Conservation (phyloP, 2,797 vertebrate genomes). For the Brotula barbata region DNA sequence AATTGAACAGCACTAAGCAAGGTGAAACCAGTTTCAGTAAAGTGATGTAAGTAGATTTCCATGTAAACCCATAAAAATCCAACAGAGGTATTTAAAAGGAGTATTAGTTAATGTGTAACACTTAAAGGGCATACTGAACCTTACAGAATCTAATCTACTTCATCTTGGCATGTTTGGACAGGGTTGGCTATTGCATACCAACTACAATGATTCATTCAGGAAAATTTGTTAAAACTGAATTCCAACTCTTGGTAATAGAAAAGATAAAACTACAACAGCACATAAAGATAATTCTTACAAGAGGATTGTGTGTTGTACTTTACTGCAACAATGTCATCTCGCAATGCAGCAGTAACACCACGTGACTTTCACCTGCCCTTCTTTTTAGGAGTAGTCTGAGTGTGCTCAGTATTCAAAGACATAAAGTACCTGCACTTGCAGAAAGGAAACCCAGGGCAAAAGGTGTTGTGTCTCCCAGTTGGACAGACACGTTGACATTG, state of each 20-base stretch:
- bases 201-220: neutral
- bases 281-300: neutral
- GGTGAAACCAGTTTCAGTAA: neutral
- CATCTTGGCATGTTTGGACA: slow-evolving; percentile 33
- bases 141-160: slow-evolving; percentile 56
- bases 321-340: slow-evolving; percentile 8
- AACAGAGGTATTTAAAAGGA: slow-evolving; percentile 4
- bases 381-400: too few species aligned
- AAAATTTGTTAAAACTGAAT: neutral
- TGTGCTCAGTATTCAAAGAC: neutral
- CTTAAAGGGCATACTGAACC: slow-evolving; percentile 11
- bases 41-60: neutral
- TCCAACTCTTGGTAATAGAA: neutral
- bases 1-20: neutral
- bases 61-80: neutral
- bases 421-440: slow-evolving; percentile 82
- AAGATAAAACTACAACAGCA: neutral
- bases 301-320: slow-evolving; percentile 4
- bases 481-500: slow-evolving; percentile 92
- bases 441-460: slow-evolving; percentile 95
- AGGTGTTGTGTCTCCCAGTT: slow-evolving; percentile 93
- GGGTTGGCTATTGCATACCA: slow-evolving; percentile 5
- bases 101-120: slow-evolving; percentile 49
- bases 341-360: slow-evolving; percentile 19
- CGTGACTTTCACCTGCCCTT: slow-evolving; percentile 19